Conservation (phyloP, 1,140 invertebrate species). For the Diabrotica undecimpunctata region DNA sequence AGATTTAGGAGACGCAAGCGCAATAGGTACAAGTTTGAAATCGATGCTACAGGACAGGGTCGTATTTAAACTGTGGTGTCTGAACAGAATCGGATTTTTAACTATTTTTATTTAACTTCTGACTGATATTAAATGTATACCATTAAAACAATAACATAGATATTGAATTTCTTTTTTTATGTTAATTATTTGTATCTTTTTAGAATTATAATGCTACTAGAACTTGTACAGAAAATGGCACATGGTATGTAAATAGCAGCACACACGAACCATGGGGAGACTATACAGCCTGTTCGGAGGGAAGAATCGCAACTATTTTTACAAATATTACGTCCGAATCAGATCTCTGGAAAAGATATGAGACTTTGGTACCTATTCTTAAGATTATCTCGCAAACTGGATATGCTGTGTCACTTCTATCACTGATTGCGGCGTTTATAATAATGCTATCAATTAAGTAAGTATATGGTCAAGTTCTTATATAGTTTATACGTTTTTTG, state of each 20-base stretch:
- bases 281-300: conserved; percentile 14
- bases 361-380: conserved; percentile 58
- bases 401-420: conserved; percentile 59
- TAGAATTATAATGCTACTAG: conserved; percentile 16
- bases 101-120: no score
- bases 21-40: no score
- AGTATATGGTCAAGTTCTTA: conserved; percentile 25
- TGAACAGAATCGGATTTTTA: no score
- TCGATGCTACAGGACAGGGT: no score
- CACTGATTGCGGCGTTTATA: conserved; percentile 58
- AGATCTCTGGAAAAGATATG: conserved; percentile 5
- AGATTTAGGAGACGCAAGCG: no score
- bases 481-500: no score
- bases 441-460: conserved; percentile 63
- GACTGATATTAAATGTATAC: no score
- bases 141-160: no score
- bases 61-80: no score
- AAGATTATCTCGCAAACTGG: conserved; percentile 60
- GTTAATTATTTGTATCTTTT: not conserved
- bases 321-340: not conserved
- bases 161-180: no score
- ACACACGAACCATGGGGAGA: conserved; percentile 14
- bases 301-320: conserved; percentile 12
- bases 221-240: conserved; percentile 19
- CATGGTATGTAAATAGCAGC: conserved; percentile 7